Conservation (phyloP, 1,140 invertebrate genomes). For the Aradophagus sp. region DNA sequence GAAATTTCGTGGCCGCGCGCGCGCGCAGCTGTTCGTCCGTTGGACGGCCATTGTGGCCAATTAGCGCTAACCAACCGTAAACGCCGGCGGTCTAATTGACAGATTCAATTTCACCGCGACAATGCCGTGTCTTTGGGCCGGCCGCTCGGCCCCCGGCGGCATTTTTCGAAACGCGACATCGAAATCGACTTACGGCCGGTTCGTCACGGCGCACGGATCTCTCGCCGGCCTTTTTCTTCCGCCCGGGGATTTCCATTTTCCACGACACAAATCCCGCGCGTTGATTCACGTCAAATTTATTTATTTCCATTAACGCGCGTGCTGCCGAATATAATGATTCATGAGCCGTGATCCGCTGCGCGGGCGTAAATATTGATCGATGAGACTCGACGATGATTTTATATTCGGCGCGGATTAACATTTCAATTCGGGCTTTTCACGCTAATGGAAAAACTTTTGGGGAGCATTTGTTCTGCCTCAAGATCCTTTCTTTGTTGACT, state of each 20-base stretch:
- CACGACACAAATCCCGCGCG: conserved; percentile 27
- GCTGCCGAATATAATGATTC: conserved; percentile 46
- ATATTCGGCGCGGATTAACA: neutral
- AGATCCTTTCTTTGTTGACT: no score
- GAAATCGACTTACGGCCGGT: conserved; percentile 56
- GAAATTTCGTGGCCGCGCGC: conserved; percentile 45
- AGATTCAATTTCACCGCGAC: conserved; percentile 73
- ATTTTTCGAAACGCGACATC: conserved; percentile 65
- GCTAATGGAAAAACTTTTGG: no score
- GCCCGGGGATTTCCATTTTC: conserved; percentile 44
- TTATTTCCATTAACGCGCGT: conserved; percentile 47
- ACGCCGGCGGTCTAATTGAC: conserved; percentile 72
- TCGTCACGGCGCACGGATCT: conserved; percentile 43
- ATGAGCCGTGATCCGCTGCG: conserved; percentile 18
- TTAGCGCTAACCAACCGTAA: conserved; percentile 73
- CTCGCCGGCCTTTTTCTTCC: conserved; percentile 6
- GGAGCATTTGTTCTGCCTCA: conserved; percentile 5
- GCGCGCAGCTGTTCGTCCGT: conserved; percentile 68
- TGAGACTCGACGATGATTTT: conserved; percentile 23
- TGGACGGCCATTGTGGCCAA: conserved; percentile 61
- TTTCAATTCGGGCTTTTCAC: neutral
- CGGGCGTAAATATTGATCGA: conserved; percentile 34
- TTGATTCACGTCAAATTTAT: conserved; percentile 36
- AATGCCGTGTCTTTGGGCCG: conserved; percentile 55
- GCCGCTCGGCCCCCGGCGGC: conserved; percentile 10